A percentile compares a stretch with the other conserved stretches of the same genome.
These are phyloP conservation scores for Cheilinus undulatus DNA, from an alignment of 2,113 vertebrate genomes.

Conservation along the genomic window DNA sequence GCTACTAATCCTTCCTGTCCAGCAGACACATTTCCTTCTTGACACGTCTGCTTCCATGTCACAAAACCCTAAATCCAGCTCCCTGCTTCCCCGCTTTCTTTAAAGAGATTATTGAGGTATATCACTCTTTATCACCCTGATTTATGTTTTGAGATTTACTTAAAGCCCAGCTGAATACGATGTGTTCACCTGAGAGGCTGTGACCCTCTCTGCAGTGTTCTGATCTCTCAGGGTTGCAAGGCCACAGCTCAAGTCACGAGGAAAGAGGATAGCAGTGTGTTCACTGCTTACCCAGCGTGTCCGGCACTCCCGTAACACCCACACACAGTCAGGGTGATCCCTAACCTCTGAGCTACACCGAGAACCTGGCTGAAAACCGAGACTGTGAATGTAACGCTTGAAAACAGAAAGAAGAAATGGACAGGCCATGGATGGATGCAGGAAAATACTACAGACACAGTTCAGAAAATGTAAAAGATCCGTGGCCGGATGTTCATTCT, in stretches of 20 bases:
- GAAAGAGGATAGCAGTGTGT: slow-evolving; percentile 59
- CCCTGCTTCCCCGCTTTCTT: slow-evolving; percentile 3
- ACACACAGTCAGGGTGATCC: slow-evolving; percentile 15
- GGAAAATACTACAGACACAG: background rate
- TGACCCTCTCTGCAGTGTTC: slow-evolving; percentile 36
- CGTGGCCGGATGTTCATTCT: background rate
- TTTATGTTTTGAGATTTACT: slow-evolving; percentile 48
- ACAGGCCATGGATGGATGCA: background rate
- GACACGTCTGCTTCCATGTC: slow-evolving; percentile 3
- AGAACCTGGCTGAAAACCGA: slow-evolving; percentile 22
- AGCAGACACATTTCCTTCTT: background rate
- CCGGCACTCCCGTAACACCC: slow-evolving; percentile 38
- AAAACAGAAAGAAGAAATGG: background rate
- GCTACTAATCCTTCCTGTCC: slow-evolving; percentile 49
- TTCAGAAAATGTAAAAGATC: background rate
- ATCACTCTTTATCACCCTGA: slow-evolving; percentile 10
- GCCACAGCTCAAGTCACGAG: slow-evolving; percentile 17
- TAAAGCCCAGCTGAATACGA: slow-evolving; percentile 42
- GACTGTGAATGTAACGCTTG: background rate
- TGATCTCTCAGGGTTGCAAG: slow-evolving; percentile 46
- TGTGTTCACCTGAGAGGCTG: slow-evolving; percentile 63
- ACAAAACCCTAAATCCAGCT: background rate
- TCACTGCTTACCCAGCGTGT: slow-evolving; percentile 41
- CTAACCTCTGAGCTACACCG: slow-evolving; percentile 5
- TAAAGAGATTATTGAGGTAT: slow-evolving; percentile 1